Evolutionary conservation across 1,140 invertebrate genomes (phyloP).

Genomic region (Orius insidiosus): DNA sequence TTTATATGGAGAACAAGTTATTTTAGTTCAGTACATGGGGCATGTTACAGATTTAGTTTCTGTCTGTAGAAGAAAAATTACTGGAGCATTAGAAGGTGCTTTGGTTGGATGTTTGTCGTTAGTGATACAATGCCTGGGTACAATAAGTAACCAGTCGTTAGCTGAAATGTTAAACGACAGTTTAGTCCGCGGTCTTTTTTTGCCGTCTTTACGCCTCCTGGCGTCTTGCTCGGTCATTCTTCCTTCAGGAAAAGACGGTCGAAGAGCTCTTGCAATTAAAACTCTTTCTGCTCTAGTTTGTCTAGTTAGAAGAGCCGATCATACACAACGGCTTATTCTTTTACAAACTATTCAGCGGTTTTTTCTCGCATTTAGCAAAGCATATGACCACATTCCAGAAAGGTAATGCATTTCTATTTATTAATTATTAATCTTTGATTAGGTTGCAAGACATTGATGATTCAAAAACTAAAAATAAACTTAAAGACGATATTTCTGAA

Average conservation of each 20-base stretch:
- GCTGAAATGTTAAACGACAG: slow-evolving; percentile 29
- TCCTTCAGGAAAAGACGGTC: slow-evolving; percentile 55
- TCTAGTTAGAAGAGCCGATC: slow-evolving; percentile 56
- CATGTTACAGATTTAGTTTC: slow-evolving; percentile 71
- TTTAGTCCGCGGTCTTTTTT: slow-evolving; percentile 56
- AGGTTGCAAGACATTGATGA: not conserved
- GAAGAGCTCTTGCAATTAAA: slow-evolving; percentile 56
- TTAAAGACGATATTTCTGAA: slow-evolving; percentile 14
- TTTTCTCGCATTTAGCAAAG: slow-evolving; percentile 75
- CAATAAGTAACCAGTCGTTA: slow-evolving; percentile 45
- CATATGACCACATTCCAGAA: slow-evolving; percentile 26
- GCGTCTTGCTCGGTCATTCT: slow-evolving; percentile 57
- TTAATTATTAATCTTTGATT: not conserved
- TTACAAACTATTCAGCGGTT: slow-evolving; percentile 54
- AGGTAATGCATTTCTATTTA: slow-evolving; percentile 4
- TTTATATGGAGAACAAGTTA: slow-evolving; percentile 84
- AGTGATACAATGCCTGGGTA: slow-evolving; percentile 39
- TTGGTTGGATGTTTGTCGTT: slow-evolving; percentile 69
- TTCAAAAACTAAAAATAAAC: slow-evolving; percentile 6
- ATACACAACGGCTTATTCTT: slow-evolving; percentile 65
- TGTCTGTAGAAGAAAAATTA: slow-evolving; percentile 57
- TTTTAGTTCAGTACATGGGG: slow-evolving; percentile 85
- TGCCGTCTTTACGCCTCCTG: slow-evolving; percentile 53
- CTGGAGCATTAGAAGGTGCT: slow-evolving; percentile 69
- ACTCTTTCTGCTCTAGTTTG: slow-evolving; percentile 65